Percentiles rank a stretch among this genome's conserved stretches.
phyloP scores from a whole-genome alignment of 1,140 invertebrate genomes.

The Acyrthosiphon pisum region DNA sequence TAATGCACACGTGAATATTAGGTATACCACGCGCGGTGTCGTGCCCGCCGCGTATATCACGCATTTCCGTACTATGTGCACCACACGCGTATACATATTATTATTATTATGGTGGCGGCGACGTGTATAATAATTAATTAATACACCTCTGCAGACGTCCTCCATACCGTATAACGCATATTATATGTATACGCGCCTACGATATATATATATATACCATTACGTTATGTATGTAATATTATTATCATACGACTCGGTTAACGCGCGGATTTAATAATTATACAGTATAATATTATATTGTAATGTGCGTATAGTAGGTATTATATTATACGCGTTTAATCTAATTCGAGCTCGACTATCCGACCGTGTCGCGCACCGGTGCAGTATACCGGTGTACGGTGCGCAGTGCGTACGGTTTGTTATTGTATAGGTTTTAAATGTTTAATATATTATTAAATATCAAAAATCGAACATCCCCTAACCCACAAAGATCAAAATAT shows the following conservation, averaged over 20 bases:
- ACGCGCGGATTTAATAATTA: constrained; percentile 37
- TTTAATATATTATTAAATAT: not conserved
- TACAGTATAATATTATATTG: not conserved
- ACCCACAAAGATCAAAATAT: not conserved
- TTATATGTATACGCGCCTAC: not conserved
- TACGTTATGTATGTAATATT: not conserved
- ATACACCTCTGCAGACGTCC: not conserved
- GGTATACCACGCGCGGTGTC: not conserved
- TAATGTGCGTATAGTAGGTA: too few species aligned
- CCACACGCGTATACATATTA: not conserved
- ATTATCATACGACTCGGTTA: constrained; percentile 41
- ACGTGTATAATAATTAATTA: constrained; percentile 19
- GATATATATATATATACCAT: not conserved
- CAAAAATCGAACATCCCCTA: not conserved
- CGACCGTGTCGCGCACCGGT: not conserved
- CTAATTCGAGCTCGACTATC: constrained; percentile 23
- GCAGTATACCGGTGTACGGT: not conserved
- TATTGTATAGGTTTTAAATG: too few species aligned
- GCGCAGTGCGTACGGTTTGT: not conserved
- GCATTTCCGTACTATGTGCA: not conserved
- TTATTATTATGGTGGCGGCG: not conserved
- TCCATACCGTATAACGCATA: not conserved
- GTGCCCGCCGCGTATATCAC: not conserved
- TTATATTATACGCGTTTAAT: constrained; percentile 23
- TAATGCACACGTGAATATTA: not conserved